Evolutionary conservation across 2,797 vertebrate species (phyloP).

Genomic region (Sternarchorhynchus goeldii): DNA sequence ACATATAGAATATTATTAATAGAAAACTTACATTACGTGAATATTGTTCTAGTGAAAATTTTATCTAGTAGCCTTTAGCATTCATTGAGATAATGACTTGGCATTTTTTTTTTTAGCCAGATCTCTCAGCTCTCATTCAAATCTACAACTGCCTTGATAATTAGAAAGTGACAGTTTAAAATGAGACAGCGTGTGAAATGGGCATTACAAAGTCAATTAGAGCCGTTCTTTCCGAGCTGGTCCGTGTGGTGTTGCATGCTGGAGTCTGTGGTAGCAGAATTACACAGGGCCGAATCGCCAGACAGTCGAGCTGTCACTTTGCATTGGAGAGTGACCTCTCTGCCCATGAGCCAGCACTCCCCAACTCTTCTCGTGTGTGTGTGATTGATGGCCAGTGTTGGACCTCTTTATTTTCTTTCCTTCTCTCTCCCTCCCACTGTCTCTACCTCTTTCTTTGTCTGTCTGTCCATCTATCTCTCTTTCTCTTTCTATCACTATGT

Average conservation of each 20-base stretch:
- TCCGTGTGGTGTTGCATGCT: conserved; percentile 31
- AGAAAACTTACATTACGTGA: too few relatives aligned
- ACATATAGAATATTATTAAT: too few relatives aligned
- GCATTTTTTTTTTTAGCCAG: not conserved
- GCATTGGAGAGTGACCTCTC: conserved; percentile 43
- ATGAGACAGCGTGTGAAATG: conserved; percentile 32
- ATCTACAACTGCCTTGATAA: conserved; percentile 39
- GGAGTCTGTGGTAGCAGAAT: conserved; percentile 30
- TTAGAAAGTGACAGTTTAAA: conserved; percentile 22
- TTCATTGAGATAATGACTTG: not conserved
- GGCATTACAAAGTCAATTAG: conserved; percentile 41
- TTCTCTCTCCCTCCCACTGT: not conserved
- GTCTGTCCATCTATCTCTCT: conserved; percentile 30
- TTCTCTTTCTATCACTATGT: not conserved
- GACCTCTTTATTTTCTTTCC: conserved; percentile 28
- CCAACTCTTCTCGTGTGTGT: conserved; percentile 25
- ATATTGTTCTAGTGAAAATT: too few relatives aligned
- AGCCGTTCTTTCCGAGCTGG: conserved; percentile 31
- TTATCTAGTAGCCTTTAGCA: too few relatives aligned
- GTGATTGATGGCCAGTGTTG: conserved; percentile 53
- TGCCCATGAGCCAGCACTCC: conserved; percentile 6
- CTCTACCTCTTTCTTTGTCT: conserved; percentile 18
- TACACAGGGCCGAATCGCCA: conserved; percentile 23
- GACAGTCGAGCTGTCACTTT: conserved; percentile 53
- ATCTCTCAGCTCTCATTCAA: not conserved